phyloP scores from a whole-genome alignment of 2,888 invertebrate species.

The Cephus runcator region DNA sequence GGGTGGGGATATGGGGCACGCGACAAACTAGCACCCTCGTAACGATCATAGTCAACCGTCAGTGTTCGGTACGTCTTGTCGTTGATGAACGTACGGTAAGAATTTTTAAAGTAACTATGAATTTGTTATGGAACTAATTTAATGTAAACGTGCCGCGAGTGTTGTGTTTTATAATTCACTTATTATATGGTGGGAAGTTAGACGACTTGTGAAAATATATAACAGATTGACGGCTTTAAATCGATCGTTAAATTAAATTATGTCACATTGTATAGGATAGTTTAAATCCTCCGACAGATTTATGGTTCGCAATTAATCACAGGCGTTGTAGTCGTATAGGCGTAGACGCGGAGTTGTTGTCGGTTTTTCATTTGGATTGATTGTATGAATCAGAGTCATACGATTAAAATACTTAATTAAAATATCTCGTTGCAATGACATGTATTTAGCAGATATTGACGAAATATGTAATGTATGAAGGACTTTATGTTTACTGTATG shows the following conservation, averaged over 20 bases:
- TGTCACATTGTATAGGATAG: not conserved
- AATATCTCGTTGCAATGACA: not conserved
- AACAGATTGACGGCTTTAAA: not conserved
- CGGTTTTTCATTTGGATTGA: not conserved
- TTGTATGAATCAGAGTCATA: not conserved
- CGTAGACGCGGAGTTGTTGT: not conserved
- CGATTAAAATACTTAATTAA: not conserved
- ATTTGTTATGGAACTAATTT: not conserved
- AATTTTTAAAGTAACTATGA: not conserved
- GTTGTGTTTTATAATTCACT: not conserved
- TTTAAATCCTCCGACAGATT: not conserved
- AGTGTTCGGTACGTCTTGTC: slow-evolving; percentile 4
- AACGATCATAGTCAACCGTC: slow-evolving; percentile 14
- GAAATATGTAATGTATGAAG: no score
- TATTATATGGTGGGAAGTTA: not conserved
- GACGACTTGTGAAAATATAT: not conserved
- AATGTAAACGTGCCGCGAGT: not conserved
- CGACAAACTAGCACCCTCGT: slow-evolving; percentile 31
- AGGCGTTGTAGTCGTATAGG: not conserved
- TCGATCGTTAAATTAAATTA: not conserved
- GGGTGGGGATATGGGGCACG: slow-evolving; percentile 46
- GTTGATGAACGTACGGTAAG: not conserved
- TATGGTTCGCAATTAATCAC: not conserved
- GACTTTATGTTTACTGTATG: not conserved
- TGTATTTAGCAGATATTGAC: not conserved